Evolutionary conservation across 2,888 invertebrate species (phyloP).

Genomic region (Acholoe squamosa): DNA sequence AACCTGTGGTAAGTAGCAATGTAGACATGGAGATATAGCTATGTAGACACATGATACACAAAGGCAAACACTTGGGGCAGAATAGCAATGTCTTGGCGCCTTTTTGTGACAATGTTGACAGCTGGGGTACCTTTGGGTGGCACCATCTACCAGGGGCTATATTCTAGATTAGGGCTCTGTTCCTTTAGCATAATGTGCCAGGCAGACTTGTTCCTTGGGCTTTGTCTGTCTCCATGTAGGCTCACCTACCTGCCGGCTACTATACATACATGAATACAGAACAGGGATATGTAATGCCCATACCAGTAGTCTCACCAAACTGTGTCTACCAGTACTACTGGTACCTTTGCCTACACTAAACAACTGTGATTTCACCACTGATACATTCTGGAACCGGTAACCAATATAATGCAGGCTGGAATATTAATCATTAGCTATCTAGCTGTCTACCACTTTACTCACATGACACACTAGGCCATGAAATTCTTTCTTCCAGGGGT

Average conservation of each 20-base stretch:
- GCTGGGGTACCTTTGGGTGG: neutral
- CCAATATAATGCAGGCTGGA: neutral
- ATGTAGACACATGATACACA: too few species aligned
- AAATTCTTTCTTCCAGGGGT: neutral
- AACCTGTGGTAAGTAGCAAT: too few species aligned
- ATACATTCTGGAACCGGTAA: too few species aligned
- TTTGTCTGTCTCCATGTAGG: neutral
- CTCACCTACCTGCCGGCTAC: constrained; percentile 14
- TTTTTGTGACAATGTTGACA: neutral
- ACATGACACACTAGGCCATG: neutral
- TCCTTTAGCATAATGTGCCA: neutral
- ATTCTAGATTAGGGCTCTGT: neutral
- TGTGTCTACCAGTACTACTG: too few species aligned
- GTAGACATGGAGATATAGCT: too few species aligned
- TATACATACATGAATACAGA: constrained; percentile 38
- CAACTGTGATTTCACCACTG: neutral
- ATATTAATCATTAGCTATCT: neutral
- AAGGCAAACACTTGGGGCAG: neutral
- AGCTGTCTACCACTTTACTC: neutral
- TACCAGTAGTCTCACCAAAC: neutral
- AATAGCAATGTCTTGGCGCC: neutral
- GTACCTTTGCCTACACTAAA: neutral
- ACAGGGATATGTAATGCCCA: neutral
- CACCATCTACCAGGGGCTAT: neutral
- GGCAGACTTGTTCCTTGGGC: neutral